These are phyloP conservation scores for Temnothorax longispinosus DNA, from an alignment of 1,140 invertebrate genomes.

Conservation along the genomic window DNA sequence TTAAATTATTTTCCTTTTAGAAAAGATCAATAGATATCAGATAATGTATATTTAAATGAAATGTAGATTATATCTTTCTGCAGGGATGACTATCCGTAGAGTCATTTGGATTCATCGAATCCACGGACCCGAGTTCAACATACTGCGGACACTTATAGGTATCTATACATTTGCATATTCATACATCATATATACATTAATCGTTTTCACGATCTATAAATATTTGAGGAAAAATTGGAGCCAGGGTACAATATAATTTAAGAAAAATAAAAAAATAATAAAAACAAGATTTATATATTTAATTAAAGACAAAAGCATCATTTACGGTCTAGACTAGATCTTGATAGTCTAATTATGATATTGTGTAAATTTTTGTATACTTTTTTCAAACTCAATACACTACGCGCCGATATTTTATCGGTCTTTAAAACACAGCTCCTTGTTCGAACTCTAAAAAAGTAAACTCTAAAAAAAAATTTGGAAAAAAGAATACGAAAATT, in stretches of 20 bases:
- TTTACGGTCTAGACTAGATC: too few species aligned
- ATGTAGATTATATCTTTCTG: neutral
- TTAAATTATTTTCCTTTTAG: neutral
- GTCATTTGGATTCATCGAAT: neutral
- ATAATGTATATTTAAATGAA: constrained; percentile 12
- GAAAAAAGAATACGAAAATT: too few species aligned
- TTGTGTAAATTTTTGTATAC: too few species aligned
- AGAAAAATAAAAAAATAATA: neutral
- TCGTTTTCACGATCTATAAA: neutral
- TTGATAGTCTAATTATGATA: too few species aligned
- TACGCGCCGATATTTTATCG: too few species aligned
- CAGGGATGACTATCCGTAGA: neutral
- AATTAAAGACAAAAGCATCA: too few species aligned
- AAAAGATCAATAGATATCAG: neutral
- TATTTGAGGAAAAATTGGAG: neutral
- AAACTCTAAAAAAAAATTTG: too few species aligned
- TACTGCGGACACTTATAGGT: neutral
- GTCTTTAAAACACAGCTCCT: too few species aligned
- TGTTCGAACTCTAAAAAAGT: too few species aligned
- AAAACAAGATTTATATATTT: neutral
- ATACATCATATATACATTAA: neutral
- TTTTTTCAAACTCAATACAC: too few species aligned
- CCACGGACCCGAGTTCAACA: neutral
- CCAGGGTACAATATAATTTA: neutral
- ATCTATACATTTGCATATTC: neutral